Conservation (phyloP, 1,140 invertebrate species). For the Colletes gigas region DNA sequence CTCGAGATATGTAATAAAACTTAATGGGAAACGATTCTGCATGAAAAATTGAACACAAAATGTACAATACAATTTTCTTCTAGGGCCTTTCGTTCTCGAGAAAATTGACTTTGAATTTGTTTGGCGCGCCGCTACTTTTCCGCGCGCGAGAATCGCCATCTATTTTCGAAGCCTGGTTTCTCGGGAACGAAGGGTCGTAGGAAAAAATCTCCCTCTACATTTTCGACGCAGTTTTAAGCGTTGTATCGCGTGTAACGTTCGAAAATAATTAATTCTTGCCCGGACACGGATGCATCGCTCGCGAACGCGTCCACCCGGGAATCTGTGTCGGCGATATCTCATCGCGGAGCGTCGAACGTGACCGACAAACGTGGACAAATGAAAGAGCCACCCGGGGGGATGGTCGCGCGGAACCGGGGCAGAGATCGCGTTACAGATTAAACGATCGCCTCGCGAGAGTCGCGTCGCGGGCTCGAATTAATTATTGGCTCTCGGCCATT, state of each 20-base stretch:
- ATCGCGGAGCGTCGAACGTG: background rate
- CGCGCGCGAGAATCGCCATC: too few relatives aligned
- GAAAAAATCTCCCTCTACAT: background rate
- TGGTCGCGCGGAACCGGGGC: background rate
- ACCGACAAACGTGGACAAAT: background rate
- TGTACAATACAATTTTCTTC: too few relatives aligned
- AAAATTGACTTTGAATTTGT: too few relatives aligned
- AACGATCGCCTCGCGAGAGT: slow-evolving; percentile 12
- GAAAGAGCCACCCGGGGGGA: background rate
- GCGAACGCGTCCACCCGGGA: background rate
- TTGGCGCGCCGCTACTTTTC: too few relatives aligned
- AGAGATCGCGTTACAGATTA: slow-evolving; percentile 41
- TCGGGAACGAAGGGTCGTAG: background rate
- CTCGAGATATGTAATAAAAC: too few relatives aligned
- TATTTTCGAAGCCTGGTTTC: background rate
- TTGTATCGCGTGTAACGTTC: background rate
- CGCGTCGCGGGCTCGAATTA: slow-evolving; percentile 19
- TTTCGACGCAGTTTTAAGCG: background rate
- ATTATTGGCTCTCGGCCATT: slow-evolving; percentile 39
- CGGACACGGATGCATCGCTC: background rate
- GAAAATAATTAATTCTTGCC: background rate
- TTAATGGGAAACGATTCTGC: too few relatives aligned
- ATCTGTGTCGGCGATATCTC: background rate
- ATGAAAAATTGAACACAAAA: too few relatives aligned
- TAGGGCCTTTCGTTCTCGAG: too few relatives aligned